Evolutionary conservation across 1,140 invertebrate species (phyloP).

Genomic region (Trinorchestia longiramus): DNA sequence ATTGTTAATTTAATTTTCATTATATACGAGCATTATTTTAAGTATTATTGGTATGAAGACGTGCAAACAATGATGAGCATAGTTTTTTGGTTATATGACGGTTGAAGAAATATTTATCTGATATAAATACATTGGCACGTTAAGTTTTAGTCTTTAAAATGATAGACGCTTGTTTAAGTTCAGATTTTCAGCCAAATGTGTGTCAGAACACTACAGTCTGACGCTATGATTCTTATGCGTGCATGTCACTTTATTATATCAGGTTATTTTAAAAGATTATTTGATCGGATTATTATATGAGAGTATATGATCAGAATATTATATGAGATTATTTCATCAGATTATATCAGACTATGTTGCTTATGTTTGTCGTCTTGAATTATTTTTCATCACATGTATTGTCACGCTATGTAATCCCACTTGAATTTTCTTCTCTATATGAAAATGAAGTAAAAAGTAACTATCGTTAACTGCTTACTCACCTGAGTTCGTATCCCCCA

Average conservation of each 20-base stretch:
- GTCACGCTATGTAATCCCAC: not conserved
- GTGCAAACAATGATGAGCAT: not conserved
- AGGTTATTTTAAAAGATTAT: no score
- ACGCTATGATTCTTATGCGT: not conserved
- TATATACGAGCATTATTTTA: no score
- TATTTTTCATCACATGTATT: not conserved
- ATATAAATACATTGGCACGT: not conserved
- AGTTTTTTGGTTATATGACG: not conserved
- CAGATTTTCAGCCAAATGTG: not conserved
- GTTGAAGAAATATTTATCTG: not conserved
- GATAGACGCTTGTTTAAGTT: not conserved
- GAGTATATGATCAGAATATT: no score
- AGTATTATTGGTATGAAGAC: not conserved
- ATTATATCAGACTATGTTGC: not conserved
- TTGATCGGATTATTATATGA: no score
- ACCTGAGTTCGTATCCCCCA: not conserved
- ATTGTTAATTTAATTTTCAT: not conserved
- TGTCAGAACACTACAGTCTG: not conserved
- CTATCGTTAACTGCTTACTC: not conserved
- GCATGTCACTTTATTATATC: no score
- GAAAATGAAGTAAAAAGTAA: not conserved
- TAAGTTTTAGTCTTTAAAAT: not conserved
- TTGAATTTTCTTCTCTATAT: not conserved
- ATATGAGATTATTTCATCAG: no score
- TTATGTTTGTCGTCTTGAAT: not conserved